Base-by-base conservation (phyloP, 92 coral and sea anemone species). In the Chrysogorgia sp. region DNA sequence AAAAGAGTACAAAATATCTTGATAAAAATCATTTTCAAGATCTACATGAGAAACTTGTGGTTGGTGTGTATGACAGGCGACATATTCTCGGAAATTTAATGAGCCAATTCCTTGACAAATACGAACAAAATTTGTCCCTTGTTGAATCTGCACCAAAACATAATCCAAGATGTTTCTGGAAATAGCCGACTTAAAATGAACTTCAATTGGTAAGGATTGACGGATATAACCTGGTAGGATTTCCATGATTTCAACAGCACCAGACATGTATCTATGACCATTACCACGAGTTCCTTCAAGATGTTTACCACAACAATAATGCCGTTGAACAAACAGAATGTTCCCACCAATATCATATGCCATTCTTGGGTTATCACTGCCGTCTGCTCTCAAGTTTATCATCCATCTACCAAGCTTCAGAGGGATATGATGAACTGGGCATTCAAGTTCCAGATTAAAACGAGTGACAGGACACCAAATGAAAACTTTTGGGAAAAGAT, bases 291-390 rank as follows among this genome's bases (percentile, higher is more conserved):
- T 79, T 33, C 74, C 83, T 9, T 63, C 77, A 55, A 84, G 50
- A 37, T 60, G 79, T 1, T 63, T 47, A 0, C 74, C 47, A 67
- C 92, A 89, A 29, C 68, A 41, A 49, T 71, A 71, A 47, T 71
- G 78, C 15, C 78, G 43, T 37, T 90, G 96, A 14, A 90, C 83
- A 5, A 90, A 87, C 7, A 90, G 21, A 22, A 87, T 86, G 53
- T 90, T 90, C 48, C 94, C 94, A 29, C 94, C 94, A 53, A 90
- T 61, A 60, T 90, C 94, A 59, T 90, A 90, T 17, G 87, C 82
- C 43, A 85, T 67, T 33, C 94, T 69, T 58, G 91, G 96, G 49
- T 90, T 90, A 61, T 86, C 74, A 7, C 86, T 88, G 57, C 88
- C 77, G 78, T 86, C 81, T 20, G 81, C 60, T 2, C 81, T 37